Conservation (phyloP, 2,113 vertebrate species). For the Manacus vitellinus region DNA sequence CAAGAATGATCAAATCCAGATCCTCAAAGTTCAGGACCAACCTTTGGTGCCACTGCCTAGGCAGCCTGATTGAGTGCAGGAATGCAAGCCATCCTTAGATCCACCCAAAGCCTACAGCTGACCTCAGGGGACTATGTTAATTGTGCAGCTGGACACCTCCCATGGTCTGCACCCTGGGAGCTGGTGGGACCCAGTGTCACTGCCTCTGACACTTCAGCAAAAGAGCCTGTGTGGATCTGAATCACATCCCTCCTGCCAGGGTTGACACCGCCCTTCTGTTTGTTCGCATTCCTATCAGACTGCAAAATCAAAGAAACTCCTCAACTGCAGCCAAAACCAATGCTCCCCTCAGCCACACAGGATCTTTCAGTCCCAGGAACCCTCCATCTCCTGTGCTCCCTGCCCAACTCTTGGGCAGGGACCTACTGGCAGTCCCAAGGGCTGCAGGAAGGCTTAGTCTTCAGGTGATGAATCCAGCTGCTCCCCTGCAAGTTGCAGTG, state of each 20-base stretch:
- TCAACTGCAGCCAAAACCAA: not conserved
- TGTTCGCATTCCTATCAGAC: not conserved
- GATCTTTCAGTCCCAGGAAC: not conserved
- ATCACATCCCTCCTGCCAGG: not conserved
- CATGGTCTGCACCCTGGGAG: not conserved
- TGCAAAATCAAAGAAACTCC: not conserved
- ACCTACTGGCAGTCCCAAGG: not conserved
- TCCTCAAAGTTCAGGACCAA: not conserved
- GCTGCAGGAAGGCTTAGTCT: not conserved
- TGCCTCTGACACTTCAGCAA: not conserved
- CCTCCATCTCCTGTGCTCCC: not conserved
- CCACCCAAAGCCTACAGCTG: not conserved
- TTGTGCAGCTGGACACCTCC: not conserved
- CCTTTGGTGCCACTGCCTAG: not conserved
- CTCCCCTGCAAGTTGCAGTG: not conserved
- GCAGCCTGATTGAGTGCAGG: not conserved
- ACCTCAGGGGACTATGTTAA: not conserved
- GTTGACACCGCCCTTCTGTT: not conserved
- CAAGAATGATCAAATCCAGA: not conserved
- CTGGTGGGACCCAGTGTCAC: accelerated
- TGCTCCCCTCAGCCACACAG: not conserved
- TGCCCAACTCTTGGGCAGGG: not conserved
- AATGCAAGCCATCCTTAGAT: not conserved
- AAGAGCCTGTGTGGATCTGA: not conserved
- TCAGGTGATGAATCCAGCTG: not conserved